Evolutionary conservation across 2,888 invertebrate species (phyloP), one percentile per base, ranked within the genome.

Genomic region (Furcula furcula): DNA sequence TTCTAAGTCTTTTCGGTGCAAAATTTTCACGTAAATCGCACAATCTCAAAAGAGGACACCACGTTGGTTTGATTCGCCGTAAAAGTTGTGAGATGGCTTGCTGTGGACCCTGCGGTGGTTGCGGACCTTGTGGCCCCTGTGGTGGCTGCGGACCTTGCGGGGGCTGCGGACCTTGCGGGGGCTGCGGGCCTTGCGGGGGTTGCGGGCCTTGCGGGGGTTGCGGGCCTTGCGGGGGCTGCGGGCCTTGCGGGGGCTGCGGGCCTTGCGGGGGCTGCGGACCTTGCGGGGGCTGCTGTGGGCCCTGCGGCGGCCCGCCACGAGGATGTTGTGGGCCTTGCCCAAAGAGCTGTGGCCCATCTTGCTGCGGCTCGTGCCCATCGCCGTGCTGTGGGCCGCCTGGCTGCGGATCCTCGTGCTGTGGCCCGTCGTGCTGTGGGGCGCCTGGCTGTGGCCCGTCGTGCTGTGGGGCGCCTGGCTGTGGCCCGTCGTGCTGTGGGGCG

Each of bases 21-120:
- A 65, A 67, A 61, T 58, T 52, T 31, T 33, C 41, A 41, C 57
- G 56, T 59, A 38, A 43, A 33, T 29, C 31, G 30, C 29, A 29
- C 34, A 27, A 28, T 40, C 36, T 41, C 38, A 23, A 23, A 2
- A 23, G 37, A 34, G n/a, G 36, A 34, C 37, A 32, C 30, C 39
- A 38, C 20, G 54, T 57, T 50, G 50, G 51, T 31, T 29, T 28
- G 30, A 12, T 25, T 31, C n/a, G 9, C 28, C 13, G 4, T 21
- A 7, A 23, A 18, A 22, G 31, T 29, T 34, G 26, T 15, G 55
- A 39, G 38, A 65, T 62, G 55, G 35, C 61, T 33, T 61, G 64
- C 34, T 61, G 62, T 30, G 49, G 55, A 12, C 29, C 48, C 18
- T 46, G 50, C 26, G 22, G n/a, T n/a, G n/a, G n/a, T n/a, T n/a